These are phyloP conservation scores for Chionis minor DNA, from an alignment of 2,113 vertebrate genomes.

Conservation along the genomic window DNA sequence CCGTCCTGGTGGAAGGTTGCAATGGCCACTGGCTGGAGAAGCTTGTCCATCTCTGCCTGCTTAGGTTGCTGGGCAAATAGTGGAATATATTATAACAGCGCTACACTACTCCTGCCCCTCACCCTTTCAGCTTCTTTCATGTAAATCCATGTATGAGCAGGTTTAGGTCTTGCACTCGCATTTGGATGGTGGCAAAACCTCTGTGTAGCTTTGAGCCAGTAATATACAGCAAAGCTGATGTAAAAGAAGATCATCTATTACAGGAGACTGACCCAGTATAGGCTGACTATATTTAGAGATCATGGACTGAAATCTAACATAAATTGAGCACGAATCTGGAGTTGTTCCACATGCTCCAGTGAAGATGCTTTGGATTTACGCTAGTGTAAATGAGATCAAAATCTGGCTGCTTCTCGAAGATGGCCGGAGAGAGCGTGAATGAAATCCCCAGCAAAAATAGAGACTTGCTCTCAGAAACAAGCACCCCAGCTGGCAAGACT, in stretches of 20 bases:
- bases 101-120: background rate
- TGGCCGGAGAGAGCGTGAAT: background rate
- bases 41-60: background rate
- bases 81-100: rapidly evolving
- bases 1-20: background rate
- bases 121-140: rapidly evolving
- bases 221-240: background rate
- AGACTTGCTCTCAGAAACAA: background rate
- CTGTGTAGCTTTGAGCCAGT: background rate
- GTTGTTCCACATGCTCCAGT: rapidly evolving
- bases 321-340: background rate
- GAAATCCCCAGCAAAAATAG: background rate
- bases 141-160: background rate
- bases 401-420: background rate
- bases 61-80: background rate
- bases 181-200: rapidly evolving
- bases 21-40: background rate
- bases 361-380: background rate
- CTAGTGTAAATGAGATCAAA: background rate
- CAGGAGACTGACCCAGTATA: background rate
- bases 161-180: background rate
- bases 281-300: background rate
- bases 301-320: background rate
- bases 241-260: background rate
- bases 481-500: background rate